These are phyloP conservation scores for Drusus annulatus DNA, from an alignment of 1,140 invertebrate species.

Conservation along the genomic window DNA sequence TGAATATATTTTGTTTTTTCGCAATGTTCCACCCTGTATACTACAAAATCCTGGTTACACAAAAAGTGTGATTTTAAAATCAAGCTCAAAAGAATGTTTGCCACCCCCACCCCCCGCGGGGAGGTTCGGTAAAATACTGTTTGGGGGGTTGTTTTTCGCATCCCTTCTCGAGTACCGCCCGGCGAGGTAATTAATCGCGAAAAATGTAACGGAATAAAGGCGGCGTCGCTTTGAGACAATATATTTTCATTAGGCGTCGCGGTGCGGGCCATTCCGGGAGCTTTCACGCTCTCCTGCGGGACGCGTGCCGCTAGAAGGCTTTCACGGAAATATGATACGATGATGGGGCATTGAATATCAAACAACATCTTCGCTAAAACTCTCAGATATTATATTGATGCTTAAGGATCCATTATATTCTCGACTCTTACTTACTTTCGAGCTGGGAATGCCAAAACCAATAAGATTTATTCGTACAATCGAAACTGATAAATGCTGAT, in stretches of 20 bases:
- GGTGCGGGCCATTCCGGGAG: constrained; percentile 45
- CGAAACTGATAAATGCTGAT: too few relatives aligned
- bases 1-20: too few relatives aligned
- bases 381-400: not conserved
- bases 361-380: constrained; percentile 1
- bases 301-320: constrained; percentile 4
- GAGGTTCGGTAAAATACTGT: too few relatives aligned
- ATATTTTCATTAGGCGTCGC: constrained; percentile 57
- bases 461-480: too few relatives aligned
- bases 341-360: constrained; percentile 27
- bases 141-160: not conserved
- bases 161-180: constrained; percentile 45
- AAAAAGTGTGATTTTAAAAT: constrained; percentile 8
- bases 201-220: constrained; percentile 54
- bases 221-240: constrained; percentile 44
- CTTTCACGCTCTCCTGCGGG: constrained; percentile 26
- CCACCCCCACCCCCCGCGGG: not conserved
- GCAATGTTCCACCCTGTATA: too few relatives aligned
- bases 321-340: constrained; percentile 12
- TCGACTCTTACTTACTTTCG: too few relatives aligned
- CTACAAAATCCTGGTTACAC: not conserved
- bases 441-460: too few relatives aligned
- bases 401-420: too few relatives aligned
- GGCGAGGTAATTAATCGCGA: constrained; percentile 59
- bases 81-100: not conserved